Evolutionary conservation across 2,113 vertebrate genomes (phyloP).

Genomic region (Brachypodius melanocephalos): DNA sequence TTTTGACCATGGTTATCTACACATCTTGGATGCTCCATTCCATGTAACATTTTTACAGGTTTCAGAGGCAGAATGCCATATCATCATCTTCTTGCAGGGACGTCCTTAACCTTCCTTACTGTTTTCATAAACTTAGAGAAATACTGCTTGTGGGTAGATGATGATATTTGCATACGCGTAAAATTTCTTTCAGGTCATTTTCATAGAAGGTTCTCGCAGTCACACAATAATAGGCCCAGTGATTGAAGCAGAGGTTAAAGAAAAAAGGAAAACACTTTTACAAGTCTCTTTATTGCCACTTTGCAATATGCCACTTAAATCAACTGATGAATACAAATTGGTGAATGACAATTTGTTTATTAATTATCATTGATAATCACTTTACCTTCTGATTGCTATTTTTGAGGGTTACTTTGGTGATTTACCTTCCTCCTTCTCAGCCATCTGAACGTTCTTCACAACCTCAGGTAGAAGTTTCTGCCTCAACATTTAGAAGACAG

Average conservation of each 20-base stretch:
- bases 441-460: background rate
- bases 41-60: background rate
- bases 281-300: background rate
- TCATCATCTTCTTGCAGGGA: background rate
- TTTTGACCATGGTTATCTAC: background rate
- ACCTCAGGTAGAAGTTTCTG: background rate
- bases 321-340: background rate
- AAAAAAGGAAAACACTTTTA: background rate
- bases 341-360: background rate
- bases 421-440: background rate
- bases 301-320: background rate
- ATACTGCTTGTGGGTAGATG: background rate
- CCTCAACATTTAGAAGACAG: background rate
- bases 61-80: background rate
- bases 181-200: background rate
- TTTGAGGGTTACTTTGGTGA: background rate
- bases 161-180: background rate
- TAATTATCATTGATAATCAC: background rate
- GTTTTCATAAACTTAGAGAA: background rate
- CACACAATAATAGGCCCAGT: background rate
- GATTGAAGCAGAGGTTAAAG: background rate
- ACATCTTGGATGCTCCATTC: fast-evolving
- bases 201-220: background rate
- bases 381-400: background rate
- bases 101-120: background rate